Evolutionary conservation across 1,140 invertebrate genomes (phyloP), one percentile per base, ranked within the genome.

Genomic region (Colletes latitarsis): DNA sequence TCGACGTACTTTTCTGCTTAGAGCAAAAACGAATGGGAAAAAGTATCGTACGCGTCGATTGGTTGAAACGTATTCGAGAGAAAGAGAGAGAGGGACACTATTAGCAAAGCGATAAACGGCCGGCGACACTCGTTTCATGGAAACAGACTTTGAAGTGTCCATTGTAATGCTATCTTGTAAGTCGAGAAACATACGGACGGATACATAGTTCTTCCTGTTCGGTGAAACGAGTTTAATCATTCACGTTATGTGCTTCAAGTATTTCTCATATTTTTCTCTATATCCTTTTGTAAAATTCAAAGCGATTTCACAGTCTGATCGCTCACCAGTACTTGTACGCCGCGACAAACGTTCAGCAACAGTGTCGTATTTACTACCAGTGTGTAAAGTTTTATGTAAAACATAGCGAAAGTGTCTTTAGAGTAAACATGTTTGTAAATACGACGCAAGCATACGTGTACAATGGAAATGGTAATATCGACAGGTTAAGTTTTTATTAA

Each of bases 71-170:
- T 15, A 75, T 30, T 67, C 39, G 30, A 21, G 5, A 49, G 3
- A 53, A 2, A 30, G 30, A 49, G 3, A 53, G 30, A 30, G 30
- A 30, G 30, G 2, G 1, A 39, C 15, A 3, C 15, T 53, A 6
- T 9, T 69, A 12, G 43, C 12, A 5, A 6, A 8, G 41, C 15
- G 17, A 73, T 63, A 49, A 73, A 60, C 43, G 19, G 4, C 4
- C 1, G 17, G 0, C 5, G 10, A 30, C n/a, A 41, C 14, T 41
- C 21, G 12, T 19, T 66, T 53, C 46, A 41, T 66, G 8, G n/a
- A 71, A 57, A 57, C 30, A 6, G 21, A 55, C 49, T 70, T 70
- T n/a, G 10, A 41, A 70, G 30, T 69, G 30, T 69, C 21, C 49
- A 9, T 67, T n/a, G 39, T 0, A 53, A 57, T 30, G 30, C 30